Conservation (phyloP, 2,113 vertebrate species). For the Calyptomena viridis region DNA sequence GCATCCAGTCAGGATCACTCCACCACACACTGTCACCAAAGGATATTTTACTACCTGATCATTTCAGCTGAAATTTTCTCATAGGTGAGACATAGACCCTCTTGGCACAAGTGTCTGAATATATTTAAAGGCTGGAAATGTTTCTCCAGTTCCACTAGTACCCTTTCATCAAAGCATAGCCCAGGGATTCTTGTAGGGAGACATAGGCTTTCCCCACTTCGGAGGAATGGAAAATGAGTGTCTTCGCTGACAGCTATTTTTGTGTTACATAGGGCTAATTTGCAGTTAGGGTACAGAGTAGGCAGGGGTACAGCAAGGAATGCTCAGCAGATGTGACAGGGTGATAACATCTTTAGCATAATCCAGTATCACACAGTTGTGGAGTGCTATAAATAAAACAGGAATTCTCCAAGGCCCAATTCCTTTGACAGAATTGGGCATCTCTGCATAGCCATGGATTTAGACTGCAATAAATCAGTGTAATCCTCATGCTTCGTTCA, state of each 20-base stretch:
- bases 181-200: neutral
- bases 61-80: neutral
- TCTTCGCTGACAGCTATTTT: neutral
- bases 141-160: neutral
- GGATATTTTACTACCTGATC: neutral
- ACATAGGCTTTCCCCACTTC: neutral
- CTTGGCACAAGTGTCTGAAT: neutral
- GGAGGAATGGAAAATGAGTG: neutral
- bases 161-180: neutral
- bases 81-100: neutral
- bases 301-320: constrained; percentile 17
- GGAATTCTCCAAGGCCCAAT: constrained; percentile 2
- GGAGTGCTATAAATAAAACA: neutral
- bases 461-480: neutral
- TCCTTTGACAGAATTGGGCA: neutral
- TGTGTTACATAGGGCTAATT: neutral
- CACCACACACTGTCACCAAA: neutral
- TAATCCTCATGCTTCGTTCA: neutral
- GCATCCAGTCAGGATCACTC: neutral
- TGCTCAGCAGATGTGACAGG: constrained; percentile 30
- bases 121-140: neutral
- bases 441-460: neutral
- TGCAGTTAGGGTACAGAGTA: neutral
- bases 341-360: neutral
- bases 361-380: neutral